Evolutionary conservation across 2,797 vertebrate genomes (phyloP).

Genomic region (Columba guinea): DNA sequence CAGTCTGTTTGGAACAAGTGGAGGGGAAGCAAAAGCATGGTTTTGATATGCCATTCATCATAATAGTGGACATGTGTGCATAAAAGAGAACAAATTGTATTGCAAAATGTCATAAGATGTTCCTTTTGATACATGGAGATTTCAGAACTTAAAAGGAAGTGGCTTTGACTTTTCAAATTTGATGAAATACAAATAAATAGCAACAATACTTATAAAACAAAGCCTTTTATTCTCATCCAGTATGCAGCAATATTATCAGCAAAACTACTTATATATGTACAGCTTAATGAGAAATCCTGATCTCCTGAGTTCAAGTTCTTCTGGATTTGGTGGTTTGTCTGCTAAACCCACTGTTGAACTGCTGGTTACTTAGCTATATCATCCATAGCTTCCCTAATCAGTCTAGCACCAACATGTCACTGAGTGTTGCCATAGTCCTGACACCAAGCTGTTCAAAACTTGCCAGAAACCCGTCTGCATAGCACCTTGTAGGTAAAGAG

Average conservation of each 20-base stretch:
- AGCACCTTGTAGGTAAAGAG: not conserved
- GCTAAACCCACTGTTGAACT: not conserved
- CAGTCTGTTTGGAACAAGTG: not conserved
- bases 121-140: not conserved
- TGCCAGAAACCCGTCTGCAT: not conserved
- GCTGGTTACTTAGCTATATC: not conserved
- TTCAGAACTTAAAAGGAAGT: not conserved
- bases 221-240: not conserved
- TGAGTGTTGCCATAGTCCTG: not conserved
- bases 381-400: not conserved
- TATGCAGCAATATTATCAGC: not conserved
- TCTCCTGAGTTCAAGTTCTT: not conserved
- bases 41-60: not conserved
- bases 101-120: not conserved
- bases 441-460: not conserved
- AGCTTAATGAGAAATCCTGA: not conserved
- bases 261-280: not conserved
- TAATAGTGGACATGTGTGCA: not conserved
- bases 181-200: not conserved
- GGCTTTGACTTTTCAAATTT: not conserved
- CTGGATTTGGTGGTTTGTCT: not conserved
- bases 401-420: fast-evolving
- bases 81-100: not conserved
- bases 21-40: not conserved
- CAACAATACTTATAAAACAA: not conserved